Evolutionary conservation across 2,888 invertebrate species (phyloP), one percentile per base, ranked within the genome.

Genomic region (Leptarthrus brevirostris): DNA sequence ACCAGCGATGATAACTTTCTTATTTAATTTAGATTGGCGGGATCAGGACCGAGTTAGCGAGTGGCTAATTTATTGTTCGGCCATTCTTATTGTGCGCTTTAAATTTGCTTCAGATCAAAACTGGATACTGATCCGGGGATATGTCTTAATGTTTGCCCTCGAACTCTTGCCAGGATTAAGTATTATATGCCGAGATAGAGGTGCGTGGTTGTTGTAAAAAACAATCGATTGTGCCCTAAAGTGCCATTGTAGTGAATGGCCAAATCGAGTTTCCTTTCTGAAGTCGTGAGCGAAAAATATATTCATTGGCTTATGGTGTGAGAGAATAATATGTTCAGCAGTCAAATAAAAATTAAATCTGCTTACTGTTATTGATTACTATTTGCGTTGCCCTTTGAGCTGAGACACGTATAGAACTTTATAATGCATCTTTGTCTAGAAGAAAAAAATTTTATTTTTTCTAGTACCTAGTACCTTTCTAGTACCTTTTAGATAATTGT

Each of bases 1-100:
- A 69, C 16, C 49, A 52, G 69, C 52, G 69, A 69, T 69, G 69
- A 69, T 69, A 49, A 69, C 69, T 69, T 69, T 69, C 69, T 69
- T 69, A 69, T 69, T 69, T 69, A 69, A 69, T 69, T 69, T 69
- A 52, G 69, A 69, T 69, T 69, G 69, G 69, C 69, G 52, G 69
- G 36, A 69, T 69, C 52, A 52, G 69, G 52, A 16, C 69, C 34
- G 30, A 49, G 30, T 49, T 69, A 69, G 49, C 30, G 52, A 52
- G 36, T 34, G 52, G 69, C 14, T 69, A 69, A 52, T 69, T 52
- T 69, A 69, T 69, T 49, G 47, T 6, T 52, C 30, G 26, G 69
- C 12, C 49, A 18, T 14, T 49, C 18, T 64, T 52, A 30, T 69
- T 24, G 49, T 66, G 30, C 47, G 24, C 49, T 47, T 66, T 66